Evolutionary conservation across 2,113 vertebrate genomes (phyloP).

Genomic region (Perca fluviatilis): DNA sequence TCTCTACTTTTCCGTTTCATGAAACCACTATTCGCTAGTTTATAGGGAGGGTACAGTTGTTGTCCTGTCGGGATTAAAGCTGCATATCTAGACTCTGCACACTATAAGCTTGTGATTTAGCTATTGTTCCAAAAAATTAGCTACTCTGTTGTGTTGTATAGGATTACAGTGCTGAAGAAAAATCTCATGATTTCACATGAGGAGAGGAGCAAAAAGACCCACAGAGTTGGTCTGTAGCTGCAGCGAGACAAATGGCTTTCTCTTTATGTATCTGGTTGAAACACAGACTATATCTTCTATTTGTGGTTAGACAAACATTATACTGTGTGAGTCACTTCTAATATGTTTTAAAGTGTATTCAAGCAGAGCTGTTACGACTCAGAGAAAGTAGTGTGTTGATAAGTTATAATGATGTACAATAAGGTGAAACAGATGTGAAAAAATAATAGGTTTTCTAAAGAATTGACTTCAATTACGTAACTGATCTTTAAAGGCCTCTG

Average conservation of each 20-base stretch:
- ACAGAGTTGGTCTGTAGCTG: slow-evolving; percentile 33
- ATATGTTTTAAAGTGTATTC: slow-evolving; percentile 3
- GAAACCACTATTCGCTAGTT: slow-evolving; percentile 4
- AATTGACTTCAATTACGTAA: slow-evolving; percentile 29
- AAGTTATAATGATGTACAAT: slow-evolving; percentile 3
- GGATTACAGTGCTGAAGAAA: slow-evolving; percentile 50
- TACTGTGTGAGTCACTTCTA: background rate
- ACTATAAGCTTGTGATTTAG: slow-evolving; percentile 40
- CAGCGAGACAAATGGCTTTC: slow-evolving; percentile 37
- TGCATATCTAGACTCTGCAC: slow-evolving; percentile 34
- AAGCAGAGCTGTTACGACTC: background rate
- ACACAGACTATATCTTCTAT: slow-evolving; percentile 1
- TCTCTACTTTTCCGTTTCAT: slow-evolving; percentile 18
- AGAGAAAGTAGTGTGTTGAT: background rate
- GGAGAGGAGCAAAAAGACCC: slow-evolving; percentile 27
- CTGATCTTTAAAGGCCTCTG: slow-evolving; percentile 1
- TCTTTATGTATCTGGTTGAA: slow-evolving; percentile 27
- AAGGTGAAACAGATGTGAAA: background rate
- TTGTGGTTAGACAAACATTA: slow-evolving; percentile 3
- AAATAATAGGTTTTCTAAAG: slow-evolving; percentile 11
- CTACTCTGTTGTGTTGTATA: slow-evolving; percentile 37
- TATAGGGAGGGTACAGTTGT: slow-evolving; percentile 19
- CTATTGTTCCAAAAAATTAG: slow-evolving; percentile 62
- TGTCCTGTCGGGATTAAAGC: slow-evolving; percentile 31
- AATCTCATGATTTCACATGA: slow-evolving; percentile 37